Evolutionary conservation across 2,113 vertebrate genomes (phyloP).

Genomic region (Arvicanthis niloticus): DNA sequence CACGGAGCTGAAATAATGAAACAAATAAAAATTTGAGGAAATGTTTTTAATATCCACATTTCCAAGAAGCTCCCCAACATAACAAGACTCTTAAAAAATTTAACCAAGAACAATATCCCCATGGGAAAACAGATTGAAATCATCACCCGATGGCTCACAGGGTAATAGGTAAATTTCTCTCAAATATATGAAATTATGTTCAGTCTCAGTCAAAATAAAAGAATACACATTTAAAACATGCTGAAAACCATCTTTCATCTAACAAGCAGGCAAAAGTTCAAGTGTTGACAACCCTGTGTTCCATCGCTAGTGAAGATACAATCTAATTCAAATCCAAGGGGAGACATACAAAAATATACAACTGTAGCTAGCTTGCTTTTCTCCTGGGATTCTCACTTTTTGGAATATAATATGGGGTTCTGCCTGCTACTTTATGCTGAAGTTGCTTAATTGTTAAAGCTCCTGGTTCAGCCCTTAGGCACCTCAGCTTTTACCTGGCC

Average conservation of each 20-base stretch:
- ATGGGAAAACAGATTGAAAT: neutral
- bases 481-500: neutral
- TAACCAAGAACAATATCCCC: neutral
- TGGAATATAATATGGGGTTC: neutral
- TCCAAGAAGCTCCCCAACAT: neutral
- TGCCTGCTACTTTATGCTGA: neutral
- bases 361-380: neutral
- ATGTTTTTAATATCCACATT: constrained; percentile 23
- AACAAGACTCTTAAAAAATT: neutral
- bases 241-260: neutral
- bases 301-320: neutral
- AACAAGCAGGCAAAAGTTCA: neutral
- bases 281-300: neutral
- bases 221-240: neutral
- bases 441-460: neutral
- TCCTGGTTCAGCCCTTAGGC: neutral
- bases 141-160: neutral
- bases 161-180: neutral
- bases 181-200: neutral
- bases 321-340: neutral
- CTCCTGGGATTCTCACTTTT: neutral
- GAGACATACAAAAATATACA: neutral
- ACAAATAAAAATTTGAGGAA: neutral
- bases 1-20: too few relatives aligned
- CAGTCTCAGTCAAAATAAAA: neutral